Conservation (phyloP, 2,797 vertebrate species). For the Pempheris klunzingeri region DNA sequence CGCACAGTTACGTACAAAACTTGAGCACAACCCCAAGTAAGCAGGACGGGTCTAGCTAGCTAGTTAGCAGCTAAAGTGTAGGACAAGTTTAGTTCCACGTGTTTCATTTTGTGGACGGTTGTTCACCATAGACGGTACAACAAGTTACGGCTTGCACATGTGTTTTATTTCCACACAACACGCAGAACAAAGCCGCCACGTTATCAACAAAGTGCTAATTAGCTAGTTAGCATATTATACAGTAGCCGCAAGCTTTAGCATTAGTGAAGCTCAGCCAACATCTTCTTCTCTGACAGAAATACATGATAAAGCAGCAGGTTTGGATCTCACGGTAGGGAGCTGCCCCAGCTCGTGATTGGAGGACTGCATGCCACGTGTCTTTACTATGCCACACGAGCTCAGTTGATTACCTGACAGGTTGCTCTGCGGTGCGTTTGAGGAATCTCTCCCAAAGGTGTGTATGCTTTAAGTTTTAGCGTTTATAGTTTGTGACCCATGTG, state of each 20-base stretch:
- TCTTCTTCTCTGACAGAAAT: no score
- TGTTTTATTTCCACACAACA: background rate
- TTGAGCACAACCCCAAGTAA: background rate
- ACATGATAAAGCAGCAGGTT: background rate
- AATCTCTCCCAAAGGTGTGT: slow-evolving; percentile 43
- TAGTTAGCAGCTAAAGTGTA: slow-evolving; percentile 1
- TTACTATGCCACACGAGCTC: slow-evolving; percentile 32
- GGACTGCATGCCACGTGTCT: slow-evolving; percentile 76
- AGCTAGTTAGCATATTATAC: slow-evolving; percentile 2
- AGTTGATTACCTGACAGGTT: slow-evolving; percentile 49
- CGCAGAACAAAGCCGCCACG: background rate
- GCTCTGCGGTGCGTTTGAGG: no score
- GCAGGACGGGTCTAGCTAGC: slow-evolving; percentile 15
- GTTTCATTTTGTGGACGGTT: background rate
- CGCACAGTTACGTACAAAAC: slow-evolving; percentile 57
- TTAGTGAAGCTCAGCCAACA: no score
- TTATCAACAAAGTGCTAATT: background rate
- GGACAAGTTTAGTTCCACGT: background rate
- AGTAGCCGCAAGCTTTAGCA: background rate
- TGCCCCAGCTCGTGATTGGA: slow-evolving; percentile 77
- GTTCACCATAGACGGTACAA: rapidly evolving
- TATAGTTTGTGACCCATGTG: background rate
- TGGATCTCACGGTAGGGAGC: slow-evolving; percentile 47
- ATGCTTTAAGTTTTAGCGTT: background rate
- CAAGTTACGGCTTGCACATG: rapidly evolving